These are phyloP conservation scores for Chelonia mydas DNA, from an alignment of 2,797 vertebrate species.

Conservation along the genomic window DNA sequence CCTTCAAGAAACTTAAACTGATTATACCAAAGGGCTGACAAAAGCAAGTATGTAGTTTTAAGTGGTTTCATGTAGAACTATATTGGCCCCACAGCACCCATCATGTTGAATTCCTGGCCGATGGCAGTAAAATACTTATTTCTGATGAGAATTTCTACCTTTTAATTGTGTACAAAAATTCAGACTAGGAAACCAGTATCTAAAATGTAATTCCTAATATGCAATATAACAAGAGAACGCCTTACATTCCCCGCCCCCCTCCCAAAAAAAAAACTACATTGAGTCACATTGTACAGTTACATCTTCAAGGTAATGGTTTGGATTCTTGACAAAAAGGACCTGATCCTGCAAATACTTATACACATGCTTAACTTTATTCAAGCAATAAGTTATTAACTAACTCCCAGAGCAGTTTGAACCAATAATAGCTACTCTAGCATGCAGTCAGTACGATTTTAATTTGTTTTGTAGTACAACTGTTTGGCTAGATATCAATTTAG, in stretches of 20 bases:
- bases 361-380: conserved; percentile 6
- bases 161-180: neutral
- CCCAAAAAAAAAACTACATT: neutral
- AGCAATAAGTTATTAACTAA: conserved; percentile 6
- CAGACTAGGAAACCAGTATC: neutral
- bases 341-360: neutral
- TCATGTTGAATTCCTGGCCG: neutral
- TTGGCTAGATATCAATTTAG: conserved; percentile 24
- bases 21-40: neutral
- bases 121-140: neutral
- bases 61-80: conserved; percentile 23
- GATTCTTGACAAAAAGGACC: neutral
- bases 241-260: neutral
- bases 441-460: neutral
- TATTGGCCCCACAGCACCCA: neutral
- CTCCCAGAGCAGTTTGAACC: neutral
- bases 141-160: conserved; percentile 1
- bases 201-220: neutral
- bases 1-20: neutral
- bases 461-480: neutral
- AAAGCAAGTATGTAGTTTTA: conserved; percentile 18
- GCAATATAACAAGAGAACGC: neutral
- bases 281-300: neutral
- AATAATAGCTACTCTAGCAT: neutral
- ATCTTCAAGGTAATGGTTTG: neutral